Evolutionary conservation across 1,140 invertebrate species (phyloP).

Genomic region (Drosophila yakuba): DNA sequence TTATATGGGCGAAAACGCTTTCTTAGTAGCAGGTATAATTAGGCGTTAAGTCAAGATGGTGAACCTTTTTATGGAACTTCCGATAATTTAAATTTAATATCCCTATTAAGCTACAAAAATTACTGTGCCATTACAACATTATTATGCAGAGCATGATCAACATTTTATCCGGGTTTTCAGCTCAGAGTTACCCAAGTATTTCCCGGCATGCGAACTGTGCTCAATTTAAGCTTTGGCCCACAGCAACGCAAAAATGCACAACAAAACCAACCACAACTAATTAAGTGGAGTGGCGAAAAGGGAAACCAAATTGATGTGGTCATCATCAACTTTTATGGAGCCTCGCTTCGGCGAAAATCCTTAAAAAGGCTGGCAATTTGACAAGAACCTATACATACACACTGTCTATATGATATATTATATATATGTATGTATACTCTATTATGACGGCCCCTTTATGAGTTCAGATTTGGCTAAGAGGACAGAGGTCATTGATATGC

Average conservation of each 20-base stretch:
- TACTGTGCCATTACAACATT: neutral
- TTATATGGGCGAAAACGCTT: too few relatives aligned
- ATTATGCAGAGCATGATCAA: slow-evolving; percentile 12
- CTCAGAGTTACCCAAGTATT: slow-evolving; percentile 16
- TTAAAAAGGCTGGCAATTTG: slow-evolving; percentile 28
- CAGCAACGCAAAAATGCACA: slow-evolving; percentile 13
- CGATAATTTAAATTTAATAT: slow-evolving; percentile 12
- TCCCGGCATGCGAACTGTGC: slow-evolving; percentile 25
- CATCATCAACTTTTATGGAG: slow-evolving; percentile 63
- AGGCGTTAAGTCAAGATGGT: neutral
- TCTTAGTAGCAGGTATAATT: too few relatives aligned
- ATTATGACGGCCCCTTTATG: slow-evolving; percentile 43
- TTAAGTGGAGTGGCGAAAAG: slow-evolving; percentile 45
- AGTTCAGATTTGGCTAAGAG: slow-evolving; percentile 32
- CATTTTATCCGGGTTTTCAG: slow-evolving; percentile 26
- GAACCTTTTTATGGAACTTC: neutral
- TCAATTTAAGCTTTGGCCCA: slow-evolving; percentile 22
- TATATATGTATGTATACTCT: slow-evolving; percentile 1
- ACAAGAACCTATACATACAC: neutral
- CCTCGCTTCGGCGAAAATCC: slow-evolving; percentile 22
- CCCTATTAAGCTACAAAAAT: slow-evolving; percentile 9
- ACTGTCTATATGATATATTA: slow-evolving; percentile 16
- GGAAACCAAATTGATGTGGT: slow-evolving; percentile 58
- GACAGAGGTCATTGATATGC: slow-evolving; percentile 65
- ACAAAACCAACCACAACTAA: slow-evolving; percentile 35